Evolutionary conservation across 2,888 invertebrate genomes (phyloP).

Genomic region (Physocephala rufipes): DNA sequence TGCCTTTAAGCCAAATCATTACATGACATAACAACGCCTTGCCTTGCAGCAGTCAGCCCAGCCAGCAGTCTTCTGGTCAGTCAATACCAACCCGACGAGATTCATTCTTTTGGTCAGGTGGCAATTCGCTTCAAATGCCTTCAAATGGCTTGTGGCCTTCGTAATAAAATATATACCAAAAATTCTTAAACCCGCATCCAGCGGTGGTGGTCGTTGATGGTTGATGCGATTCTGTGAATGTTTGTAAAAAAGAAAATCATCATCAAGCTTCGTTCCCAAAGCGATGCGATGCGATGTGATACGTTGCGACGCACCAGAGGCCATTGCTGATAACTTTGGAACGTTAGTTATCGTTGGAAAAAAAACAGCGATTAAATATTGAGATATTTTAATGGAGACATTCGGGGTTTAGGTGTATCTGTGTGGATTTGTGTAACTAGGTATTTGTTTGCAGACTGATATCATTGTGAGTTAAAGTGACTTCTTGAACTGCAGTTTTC

Average conservation of each 20-base stretch:
- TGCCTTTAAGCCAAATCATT: background rate
- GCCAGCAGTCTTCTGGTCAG: background rate
- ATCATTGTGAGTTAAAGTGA: too few relatives aligned
- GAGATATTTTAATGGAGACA: background rate
- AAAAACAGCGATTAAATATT: background rate
- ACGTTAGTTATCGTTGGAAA: too few relatives aligned
- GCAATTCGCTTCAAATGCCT: background rate
- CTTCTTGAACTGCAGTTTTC: too few relatives aligned
- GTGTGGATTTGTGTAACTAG: background rate
- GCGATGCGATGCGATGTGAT: too few relatives aligned
- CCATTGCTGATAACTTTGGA: constrained; percentile 28
- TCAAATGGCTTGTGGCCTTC: background rate
- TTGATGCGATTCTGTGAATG: constrained; percentile 23
- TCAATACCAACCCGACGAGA: too few relatives aligned
- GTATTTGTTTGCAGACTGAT: too few relatives aligned
- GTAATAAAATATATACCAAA: constrained; percentile 19
- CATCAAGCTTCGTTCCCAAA: background rate
- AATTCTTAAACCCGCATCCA: constrained; percentile 20
- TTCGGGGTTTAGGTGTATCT: background rate
- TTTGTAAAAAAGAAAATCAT: constrained; percentile 19
- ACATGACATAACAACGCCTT: background rate
- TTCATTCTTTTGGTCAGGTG: constrained; percentile 7
- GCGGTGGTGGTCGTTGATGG: background rate
- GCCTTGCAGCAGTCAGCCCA: background rate
- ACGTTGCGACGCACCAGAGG: constrained; percentile 12